These are phyloP conservation scores for Sebastes aleutianus DNA, from an alignment of 2,797 vertebrate species.

Conservation along the genomic window DNA sequence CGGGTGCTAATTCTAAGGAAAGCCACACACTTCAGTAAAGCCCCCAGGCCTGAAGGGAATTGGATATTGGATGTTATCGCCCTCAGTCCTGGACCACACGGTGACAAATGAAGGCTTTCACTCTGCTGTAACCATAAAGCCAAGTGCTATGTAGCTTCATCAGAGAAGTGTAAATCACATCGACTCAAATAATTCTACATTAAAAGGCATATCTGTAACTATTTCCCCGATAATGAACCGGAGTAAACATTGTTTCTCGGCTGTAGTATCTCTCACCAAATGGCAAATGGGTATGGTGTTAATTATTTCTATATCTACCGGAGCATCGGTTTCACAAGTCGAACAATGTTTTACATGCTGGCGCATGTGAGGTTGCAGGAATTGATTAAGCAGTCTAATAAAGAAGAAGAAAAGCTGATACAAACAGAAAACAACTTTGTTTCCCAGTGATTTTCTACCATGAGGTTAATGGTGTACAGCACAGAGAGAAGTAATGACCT, in stretches of 20 bases:
- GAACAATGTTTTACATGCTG: background rate
- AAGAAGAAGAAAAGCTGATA: constrained; percentile 15
- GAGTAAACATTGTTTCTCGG: background rate
- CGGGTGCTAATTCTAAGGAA: constrained; percentile 25
- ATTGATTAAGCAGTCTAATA: constrained; percentile 9
- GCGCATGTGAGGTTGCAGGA: background rate
- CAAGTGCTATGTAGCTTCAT: background rate
- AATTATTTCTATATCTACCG: background rate
- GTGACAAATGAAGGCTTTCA: constrained; percentile 50
- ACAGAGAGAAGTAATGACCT: constrained; percentile 45
- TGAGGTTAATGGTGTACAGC: constrained; percentile 40
- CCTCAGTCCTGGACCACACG: constrained; percentile 9
- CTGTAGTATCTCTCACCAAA: background rate
- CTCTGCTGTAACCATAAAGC: constrained; percentile 17
- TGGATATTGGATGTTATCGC: constrained; percentile 61
- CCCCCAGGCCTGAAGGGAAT: constrained; percentile 42
- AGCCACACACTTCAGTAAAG: constrained; percentile 19
- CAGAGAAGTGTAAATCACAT: background rate
- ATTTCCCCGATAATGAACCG: background rate
- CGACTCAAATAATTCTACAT: background rate
- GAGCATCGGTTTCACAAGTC: background rate
- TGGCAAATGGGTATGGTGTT: background rate
- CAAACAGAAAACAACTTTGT: constrained; percentile 40
- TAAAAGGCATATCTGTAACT: background rate
- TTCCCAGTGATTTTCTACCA: constrained; percentile 33